A percentile compares a stretch with the other conserved stretches of the same genome.
phyloP scores from a whole-genome alignment of 2,113 vertebrate genomes.

The Aspidoscelis tigris region DNA sequence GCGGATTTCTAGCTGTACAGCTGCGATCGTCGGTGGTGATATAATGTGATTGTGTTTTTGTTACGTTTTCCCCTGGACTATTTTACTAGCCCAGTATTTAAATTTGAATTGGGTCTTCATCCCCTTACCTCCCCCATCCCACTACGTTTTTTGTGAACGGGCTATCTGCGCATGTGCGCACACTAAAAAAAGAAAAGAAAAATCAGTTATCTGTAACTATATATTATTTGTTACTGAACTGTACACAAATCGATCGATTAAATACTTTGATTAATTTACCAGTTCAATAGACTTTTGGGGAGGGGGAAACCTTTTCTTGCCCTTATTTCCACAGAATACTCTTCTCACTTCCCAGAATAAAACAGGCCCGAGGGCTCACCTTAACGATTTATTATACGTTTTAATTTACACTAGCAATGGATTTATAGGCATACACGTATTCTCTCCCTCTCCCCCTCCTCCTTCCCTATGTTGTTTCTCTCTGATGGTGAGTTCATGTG shows the following conservation, averaged over 20 bases:
- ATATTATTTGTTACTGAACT: slow-evolving; percentile 79
- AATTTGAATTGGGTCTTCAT: neutral
- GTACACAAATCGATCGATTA: slow-evolving; percentile 73
- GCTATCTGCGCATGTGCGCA: neutral
- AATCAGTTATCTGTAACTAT: slow-evolving; percentile 16
- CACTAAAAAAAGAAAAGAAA: neutral
- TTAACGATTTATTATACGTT: slow-evolving; percentile 57
- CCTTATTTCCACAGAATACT: slow-evolving; percentile 23
- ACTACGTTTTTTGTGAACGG: neutral
- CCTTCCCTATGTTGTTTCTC: slow-evolving; percentile 26
- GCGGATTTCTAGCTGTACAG: slow-evolving; percentile 68
- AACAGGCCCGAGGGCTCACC: slow-evolving; percentile 35
- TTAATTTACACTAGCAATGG: slow-evolving; percentile 65
- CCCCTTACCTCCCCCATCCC: no score
- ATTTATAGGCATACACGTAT: slow-evolving; percentile 60
- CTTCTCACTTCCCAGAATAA: slow-evolving; percentile 45
- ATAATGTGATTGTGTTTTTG: slow-evolving; percentile 73
- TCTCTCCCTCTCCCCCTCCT: neutral
- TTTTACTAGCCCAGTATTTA: slow-evolving; percentile 67
- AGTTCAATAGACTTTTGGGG: slow-evolving; percentile 51
- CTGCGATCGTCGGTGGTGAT: slow-evolving; percentile 75
- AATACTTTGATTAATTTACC: slow-evolving; percentile 69
- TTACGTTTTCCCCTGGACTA: slow-evolving; percentile 56
- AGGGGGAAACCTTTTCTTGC: slow-evolving; percentile 42
- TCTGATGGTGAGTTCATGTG: slow-evolving; percentile 48